Conservation (phyloP, 1,140 invertebrate species). For the Drosophila equinoxialis region DNA sequence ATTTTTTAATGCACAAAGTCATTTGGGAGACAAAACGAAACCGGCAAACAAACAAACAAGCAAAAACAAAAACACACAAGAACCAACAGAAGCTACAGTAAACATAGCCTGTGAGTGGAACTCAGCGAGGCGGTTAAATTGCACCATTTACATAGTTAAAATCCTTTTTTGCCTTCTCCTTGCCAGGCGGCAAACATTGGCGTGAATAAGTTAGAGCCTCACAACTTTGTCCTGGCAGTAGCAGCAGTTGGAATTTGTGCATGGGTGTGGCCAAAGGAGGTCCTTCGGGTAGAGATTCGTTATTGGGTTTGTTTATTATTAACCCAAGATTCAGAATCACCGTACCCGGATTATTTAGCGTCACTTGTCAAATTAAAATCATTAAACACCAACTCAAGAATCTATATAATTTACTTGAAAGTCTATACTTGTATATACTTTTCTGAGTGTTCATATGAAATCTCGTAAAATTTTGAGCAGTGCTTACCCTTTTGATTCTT, state of each 20-base stretch:
- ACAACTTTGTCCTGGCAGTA: not conserved
- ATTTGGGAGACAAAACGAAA: constrained; percentile 6
- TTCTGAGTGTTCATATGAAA: no score
- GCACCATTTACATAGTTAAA: constrained; percentile 52
- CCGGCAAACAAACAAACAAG: constrained; percentile 17
- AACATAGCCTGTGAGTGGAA: constrained; percentile 44
- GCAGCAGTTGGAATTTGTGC: not conserved
- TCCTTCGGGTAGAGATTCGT: no score
- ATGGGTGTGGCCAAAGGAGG: not conserved
- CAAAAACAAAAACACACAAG: not conserved
- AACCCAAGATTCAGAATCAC: no score
- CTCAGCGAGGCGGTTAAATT: constrained; percentile 44
- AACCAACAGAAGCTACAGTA: constrained; percentile 43
- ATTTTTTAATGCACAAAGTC: constrained; percentile 58
- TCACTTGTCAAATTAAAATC: no score
- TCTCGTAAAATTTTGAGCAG: no score
- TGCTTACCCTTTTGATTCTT: no score
- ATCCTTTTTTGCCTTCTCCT: not conserved
- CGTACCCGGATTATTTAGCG: no score
- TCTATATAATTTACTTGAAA: no score
- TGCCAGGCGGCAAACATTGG: constrained; percentile 41
- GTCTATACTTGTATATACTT: no score
- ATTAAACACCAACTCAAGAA: no score
- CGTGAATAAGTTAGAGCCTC: constrained; percentile 36
- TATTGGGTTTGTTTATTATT: no score